Conservation (phyloP, 2,797 vertebrate genomes). For the Pseudocheirus occidentalis region DNA sequence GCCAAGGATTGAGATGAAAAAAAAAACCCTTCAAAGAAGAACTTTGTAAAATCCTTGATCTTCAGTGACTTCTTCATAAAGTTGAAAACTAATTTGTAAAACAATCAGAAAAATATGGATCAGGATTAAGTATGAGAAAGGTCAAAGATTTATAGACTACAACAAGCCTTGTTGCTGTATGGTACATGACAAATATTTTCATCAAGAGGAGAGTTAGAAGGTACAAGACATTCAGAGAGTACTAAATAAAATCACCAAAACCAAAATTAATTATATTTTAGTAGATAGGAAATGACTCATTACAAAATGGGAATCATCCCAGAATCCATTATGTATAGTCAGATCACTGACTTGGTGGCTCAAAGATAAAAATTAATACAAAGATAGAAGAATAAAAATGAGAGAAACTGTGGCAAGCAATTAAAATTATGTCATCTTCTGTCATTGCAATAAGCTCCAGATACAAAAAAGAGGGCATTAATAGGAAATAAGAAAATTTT, state of each 20-base stretch:
- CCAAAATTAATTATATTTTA: not conserved
- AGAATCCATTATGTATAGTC: too few species aligned
- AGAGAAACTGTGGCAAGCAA: not conserved
- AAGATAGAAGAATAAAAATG: not conserved
- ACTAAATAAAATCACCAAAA: not conserved
- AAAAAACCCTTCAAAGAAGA: not conserved
- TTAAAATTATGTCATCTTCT: not conserved
- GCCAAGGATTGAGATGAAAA: not conserved
- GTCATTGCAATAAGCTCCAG: not conserved
- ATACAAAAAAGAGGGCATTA: not conserved
- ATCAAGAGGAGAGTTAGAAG: not conserved
- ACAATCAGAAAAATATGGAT: not conserved
- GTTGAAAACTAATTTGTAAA: not conserved
- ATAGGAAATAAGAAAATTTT: not conserved
- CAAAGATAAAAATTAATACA: not conserved
- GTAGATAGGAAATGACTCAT: not conserved
- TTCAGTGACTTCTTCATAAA: not conserved
- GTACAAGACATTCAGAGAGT: not conserved
- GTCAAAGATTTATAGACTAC: not conserved
- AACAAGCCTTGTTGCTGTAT: not conserved
- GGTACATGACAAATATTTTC: not conserved
- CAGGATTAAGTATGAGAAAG: not conserved
- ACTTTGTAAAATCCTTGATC: not conserved
- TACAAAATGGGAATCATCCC: not conserved
- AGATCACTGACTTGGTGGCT: not conserved